Conservation (phyloP, 2,888 invertebrate species). For the Hydrotaea cyrtoneurina region DNA sequence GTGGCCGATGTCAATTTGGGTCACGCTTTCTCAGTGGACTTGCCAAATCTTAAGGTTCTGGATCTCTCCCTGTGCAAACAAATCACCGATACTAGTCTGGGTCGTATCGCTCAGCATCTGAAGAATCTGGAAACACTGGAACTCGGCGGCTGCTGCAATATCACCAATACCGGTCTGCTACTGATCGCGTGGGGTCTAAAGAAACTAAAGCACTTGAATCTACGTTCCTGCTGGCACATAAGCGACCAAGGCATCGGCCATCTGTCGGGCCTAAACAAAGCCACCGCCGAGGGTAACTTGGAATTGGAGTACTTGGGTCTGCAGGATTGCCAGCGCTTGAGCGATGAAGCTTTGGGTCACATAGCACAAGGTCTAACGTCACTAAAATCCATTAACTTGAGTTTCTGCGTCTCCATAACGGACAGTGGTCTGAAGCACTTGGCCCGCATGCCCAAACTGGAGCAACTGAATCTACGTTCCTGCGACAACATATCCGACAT, state of each 20-base stretch:
- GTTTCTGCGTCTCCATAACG: slow-evolving; percentile 97
- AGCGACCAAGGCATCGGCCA: slow-evolving; percentile 95
- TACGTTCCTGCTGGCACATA: slow-evolving; percentile 95
- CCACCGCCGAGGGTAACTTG: slow-evolving; percentile 85
- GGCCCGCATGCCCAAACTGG: slow-evolving; percentile 90
- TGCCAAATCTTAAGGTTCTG: slow-evolving; percentile 89
- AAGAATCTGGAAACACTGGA: slow-evolving; percentile 93
- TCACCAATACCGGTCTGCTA: slow-evolving; percentile 93
- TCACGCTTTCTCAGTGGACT: slow-evolving; percentile 89
- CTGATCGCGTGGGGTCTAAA: slow-evolving; percentile 93
- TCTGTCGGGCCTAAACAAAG: slow-evolving; percentile 88
- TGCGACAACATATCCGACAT: slow-evolving; percentile 97
- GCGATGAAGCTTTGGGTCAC: slow-evolving; percentile 94
- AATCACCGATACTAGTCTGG: slow-evolving; percentile 94
- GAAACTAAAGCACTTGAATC: slow-evolving; percentile 90
- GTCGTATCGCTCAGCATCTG: slow-evolving; percentile 90
- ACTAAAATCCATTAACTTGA: slow-evolving; percentile 93
- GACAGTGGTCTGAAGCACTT: slow-evolving; percentile 94
- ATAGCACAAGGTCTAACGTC: slow-evolving; percentile 90
- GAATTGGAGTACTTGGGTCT: slow-evolving; percentile 92
- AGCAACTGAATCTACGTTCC: slow-evolving; percentile 93
- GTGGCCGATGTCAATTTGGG: slow-evolving; percentile 92
- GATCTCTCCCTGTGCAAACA: slow-evolving; percentile 97
- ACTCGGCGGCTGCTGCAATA: slow-evolving; percentile 94
- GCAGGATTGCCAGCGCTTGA: slow-evolving; percentile 96